Evolutionary conservation across 2,888 invertebrate species (phyloP).

Genomic region (Lasioglossum malachurum): DNA sequence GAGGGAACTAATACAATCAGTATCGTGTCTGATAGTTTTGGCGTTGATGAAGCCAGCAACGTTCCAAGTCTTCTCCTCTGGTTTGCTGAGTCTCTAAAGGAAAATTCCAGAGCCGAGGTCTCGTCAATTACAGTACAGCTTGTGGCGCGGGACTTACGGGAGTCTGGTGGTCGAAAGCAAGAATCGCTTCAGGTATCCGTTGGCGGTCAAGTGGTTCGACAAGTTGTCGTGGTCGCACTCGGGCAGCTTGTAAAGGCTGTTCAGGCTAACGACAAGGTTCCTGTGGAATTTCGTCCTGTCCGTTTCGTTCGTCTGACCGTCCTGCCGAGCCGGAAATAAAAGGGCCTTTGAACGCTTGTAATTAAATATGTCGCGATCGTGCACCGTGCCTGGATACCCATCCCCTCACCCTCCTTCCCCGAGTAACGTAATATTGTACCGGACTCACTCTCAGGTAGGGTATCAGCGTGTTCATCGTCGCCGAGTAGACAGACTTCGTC

Average conservation of each 20-base stretch:
- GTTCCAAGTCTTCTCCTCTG: background rate
- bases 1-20: background rate
- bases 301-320: slow-evolving; percentile 37
- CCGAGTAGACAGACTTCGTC: slow-evolving; percentile 32
- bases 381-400: background rate
- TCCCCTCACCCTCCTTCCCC: too few relatives aligned
- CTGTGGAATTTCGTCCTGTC: slow-evolving; percentile 48
- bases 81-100: background rate
- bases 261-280: slow-evolving; percentile 64
- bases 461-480: slow-evolving; percentile 54
- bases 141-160: slow-evolving; percentile 58
- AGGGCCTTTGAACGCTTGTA: slow-evolving; percentile 22
- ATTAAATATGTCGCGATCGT: slow-evolving; percentile 36
- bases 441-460: slow-evolving; percentile 59
- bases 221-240: slow-evolving; percentile 57
- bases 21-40: background rate
- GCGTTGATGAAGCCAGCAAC: background rate
- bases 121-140: background rate
- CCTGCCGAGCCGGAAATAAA: slow-evolving; percentile 47
- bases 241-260: slow-evolving; percentile 62
- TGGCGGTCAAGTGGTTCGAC: slow-evolving; percentile 68
- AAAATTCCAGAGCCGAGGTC: background rate
- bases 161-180: slow-evolving; percentile 54
- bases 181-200: slow-evolving; percentile 73
- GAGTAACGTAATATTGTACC: slow-evolving; percentile 20